Evolutionary conservation across 2,113 vertebrate genomes (phyloP), one percentile per base, ranked within the genome.

Genomic region (Forbesichthys agassizii): DNA sequence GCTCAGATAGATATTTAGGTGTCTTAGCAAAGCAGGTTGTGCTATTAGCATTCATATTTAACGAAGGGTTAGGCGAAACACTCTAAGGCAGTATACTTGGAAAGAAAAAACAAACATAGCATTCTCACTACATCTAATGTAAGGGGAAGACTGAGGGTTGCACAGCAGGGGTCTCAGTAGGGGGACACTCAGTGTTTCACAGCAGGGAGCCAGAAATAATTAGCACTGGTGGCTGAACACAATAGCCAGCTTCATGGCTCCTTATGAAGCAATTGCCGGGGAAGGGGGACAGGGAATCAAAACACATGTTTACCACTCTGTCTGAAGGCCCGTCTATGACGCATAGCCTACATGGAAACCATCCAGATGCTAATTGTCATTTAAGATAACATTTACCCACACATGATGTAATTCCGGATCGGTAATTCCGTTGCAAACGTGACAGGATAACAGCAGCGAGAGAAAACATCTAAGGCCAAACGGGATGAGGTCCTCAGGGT

Each of bases 181-280:
- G 68, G 75, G 72, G 75, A 77, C 69, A 51, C 49, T 51, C 48
- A 74, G 36, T 80, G 81, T 69, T 36, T 58, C 79, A 52, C 88
- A 76, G 78, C 78, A 51, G 85, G 88, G 77, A 81, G 80, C 63
- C 57, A 65, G 71, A 83, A 80, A 82, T 91, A 89, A 91, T 91
- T 84, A 89, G 86, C 82, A 83, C 67, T 69, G 68, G 78, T 78
- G 79, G 73, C 75, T 75, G 74, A 86, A 78, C 76, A 76, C 75
- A 81, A 71, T 61, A 0, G 55, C 61, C 64, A 69, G 65, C 66
- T 54, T 67, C 16, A 54, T 11, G 55, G 47, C 71, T 47, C 63
- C 55, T 75, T 61, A 46, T 71, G 79, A 77, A 75, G 81, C 61
- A 53, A 77, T 60, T 80, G 63, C 77, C 48, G 46, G 81, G 69